Base-by-base conservation (phyloP, 2,888 invertebrate genomes). In the Apodemia mormo region DNA sequence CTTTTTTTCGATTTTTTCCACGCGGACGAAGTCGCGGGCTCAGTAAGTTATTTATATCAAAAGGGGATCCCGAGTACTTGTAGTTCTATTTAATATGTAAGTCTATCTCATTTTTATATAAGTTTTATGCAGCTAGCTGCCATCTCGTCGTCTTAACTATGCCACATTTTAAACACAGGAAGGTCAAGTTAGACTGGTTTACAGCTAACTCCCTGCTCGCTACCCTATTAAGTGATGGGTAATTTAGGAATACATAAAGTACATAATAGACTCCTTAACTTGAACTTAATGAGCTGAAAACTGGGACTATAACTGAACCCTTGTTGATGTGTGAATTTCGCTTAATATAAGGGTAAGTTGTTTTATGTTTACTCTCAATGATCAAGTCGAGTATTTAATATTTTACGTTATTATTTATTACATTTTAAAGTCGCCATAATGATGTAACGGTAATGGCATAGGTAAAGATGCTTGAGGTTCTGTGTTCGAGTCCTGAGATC, bases 181-280 rank as follows among this genome's bases (percentile, higher is more conserved):
- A 73, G 87, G 70, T 85, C 87, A 79, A 71, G 66, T 73, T 84
- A 80, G 65, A 75, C 61, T 86, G 88, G 88, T 77, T 77, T 72
- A 45, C 73, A 78, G 79, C 79, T 82, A 84, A 83, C 71, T 79
- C 87, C 85, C 89, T 81, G 79, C 10, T 40, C 5, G 85, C 80
- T 83, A 85, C 88, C 88, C 89, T 89, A 89, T 92, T 91, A 92
- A 92, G 91, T 90, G 91, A 92, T 90, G 90, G 91, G 91, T 91
- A 93, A 93, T 93, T 93, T 92, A 92, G 91, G 85, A 90, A 90
- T 92, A 92, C 90, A 92, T 91, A 93, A 92, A 93, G 92, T 93
- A 92, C 89, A 92, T 92, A 93, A 93, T 92, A 91, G 92, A 88
- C 83, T 86, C 89, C 91, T 92, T 89, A 90, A 88, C 89, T 87